Evolutionary conservation across 1,140 invertebrate genomes (phyloP), one percentile per base, ranked within the genome.

Genomic region (Rhagoletis zephyria): DNA sequence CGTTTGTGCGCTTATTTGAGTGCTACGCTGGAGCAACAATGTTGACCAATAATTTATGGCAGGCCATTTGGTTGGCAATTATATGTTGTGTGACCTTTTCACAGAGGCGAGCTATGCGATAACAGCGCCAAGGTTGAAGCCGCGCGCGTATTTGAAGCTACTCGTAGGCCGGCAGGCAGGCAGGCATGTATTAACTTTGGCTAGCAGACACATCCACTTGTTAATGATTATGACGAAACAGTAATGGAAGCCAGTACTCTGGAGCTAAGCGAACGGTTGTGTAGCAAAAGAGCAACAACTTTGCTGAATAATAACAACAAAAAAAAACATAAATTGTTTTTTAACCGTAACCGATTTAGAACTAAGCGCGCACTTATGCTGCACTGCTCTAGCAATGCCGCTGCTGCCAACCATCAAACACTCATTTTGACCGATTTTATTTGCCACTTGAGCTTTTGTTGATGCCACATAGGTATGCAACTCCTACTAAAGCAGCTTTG

Each of bases 41-140:
- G 74, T 81, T 81, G 74, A 81, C 74, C 74, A 81, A 81, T 81
- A 81, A 81, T 81, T 81, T 81, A 81, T 81, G 74, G 74, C 74
- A 19, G 48, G 74, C 74, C 48, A 81, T 81, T 81, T 81, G 74
- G 74, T 81, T n/a, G n/a, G 48, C 74, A 81, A 56, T 81, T 81
- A 81, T 81, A 48, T 81, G 51, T 42, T 12, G 74, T 81, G 19
- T 81, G 74, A 81, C 74, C 74, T 81, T 81, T 81, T 51, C 19
- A 40, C 64, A 19, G 30, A 14, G 30, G 10, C 42, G 42, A 63
- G 4, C 16, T 63, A 7, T 56, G 51, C 51, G 5, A 63, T 63
- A 63, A 63, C 12, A 1, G 40, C 42, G 42, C 4, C 3, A 56
- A 77, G 14, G 42, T 14, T 51, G 74, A 77, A 12, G 12, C 16